Conservation (phyloP, 2,888 invertebrate genomes). For the Sesia apiformis region DNA sequence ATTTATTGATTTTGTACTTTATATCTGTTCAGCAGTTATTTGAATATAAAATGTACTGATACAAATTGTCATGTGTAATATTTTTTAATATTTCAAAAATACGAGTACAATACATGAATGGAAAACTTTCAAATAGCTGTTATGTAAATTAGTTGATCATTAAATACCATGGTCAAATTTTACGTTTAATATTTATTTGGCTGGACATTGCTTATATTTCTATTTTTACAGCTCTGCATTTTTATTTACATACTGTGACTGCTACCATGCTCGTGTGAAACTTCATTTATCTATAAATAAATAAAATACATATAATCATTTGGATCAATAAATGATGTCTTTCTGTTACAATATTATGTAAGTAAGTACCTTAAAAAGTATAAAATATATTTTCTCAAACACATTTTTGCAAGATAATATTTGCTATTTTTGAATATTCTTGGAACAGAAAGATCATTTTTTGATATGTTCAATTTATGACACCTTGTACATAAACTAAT, state of each 20-base stretch:
- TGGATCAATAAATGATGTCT: too few relatives aligned
- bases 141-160: not conserved
- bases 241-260: constrained; percentile 48
- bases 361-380: too few relatives aligned
- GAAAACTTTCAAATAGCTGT: not conserved
- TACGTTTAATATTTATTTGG: not conserved
- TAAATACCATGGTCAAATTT: not conserved
- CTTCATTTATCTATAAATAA: constrained; percentile 1
- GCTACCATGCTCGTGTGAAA: constrained; percentile 23
- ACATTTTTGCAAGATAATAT: too few relatives aligned
- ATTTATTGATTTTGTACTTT: not conserved
- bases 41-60: not conserved
- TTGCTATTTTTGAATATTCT: too few relatives aligned
- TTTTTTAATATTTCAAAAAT: not conserved
- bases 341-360: too few relatives aligned
- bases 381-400: too few relatives aligned
- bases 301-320: too few relatives aligned
- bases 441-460: too few relatives aligned
- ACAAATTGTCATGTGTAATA: too few relatives aligned
- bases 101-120: not conserved
- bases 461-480: too few relatives aligned
- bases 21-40: not conserved
- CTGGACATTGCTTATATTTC: constrained; percentile 27
- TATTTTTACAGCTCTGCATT: constrained; percentile 64
- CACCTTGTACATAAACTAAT: too few relatives aligned